phyloP scores from a whole-genome alignment of 1,140 invertebrate species.

The Pogonus chalceus region DNA sequence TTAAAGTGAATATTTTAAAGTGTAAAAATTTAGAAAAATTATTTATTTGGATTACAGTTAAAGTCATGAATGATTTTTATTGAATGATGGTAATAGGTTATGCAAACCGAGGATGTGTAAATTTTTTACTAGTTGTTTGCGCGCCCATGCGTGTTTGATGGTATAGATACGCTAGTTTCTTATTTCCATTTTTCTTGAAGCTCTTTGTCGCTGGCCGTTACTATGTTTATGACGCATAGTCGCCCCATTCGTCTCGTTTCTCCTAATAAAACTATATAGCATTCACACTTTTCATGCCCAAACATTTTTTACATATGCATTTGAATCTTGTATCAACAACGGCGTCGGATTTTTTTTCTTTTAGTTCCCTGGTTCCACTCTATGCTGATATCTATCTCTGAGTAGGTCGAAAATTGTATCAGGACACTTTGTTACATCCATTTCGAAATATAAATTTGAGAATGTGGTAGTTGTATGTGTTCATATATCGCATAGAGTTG shows the following conservation, averaged over 20 bases:
- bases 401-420: constrained; percentile 6
- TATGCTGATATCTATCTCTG: background rate
- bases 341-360: background rate
- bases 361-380: background rate
- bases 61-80: too few species aligned
- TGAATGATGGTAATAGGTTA: too few species aligned
- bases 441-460: background rate
- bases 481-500: background rate
- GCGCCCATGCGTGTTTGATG: too few species aligned
- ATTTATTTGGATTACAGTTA: too few species aligned
- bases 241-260: background rate
- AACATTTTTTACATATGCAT: constrained; percentile 7
- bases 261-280: constrained; percentile 2
- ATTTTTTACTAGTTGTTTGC: too few species aligned
- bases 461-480: background rate
- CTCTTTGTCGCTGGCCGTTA: background rate
- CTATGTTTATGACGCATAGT: background rate
- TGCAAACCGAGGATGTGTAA: too few species aligned
- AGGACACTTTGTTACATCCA: background rate
- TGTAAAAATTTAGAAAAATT: too few species aligned
- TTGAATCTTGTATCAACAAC: background rate
- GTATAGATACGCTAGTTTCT: too few species aligned
- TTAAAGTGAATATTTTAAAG: too few species aligned
- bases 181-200: constrained; percentile 3
- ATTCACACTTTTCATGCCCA: background rate